These are phyloP conservation scores for Loripinus fragilis DNA, from an alignment of 2,888 invertebrate genomes.

Conservation along the genomic window DNA sequence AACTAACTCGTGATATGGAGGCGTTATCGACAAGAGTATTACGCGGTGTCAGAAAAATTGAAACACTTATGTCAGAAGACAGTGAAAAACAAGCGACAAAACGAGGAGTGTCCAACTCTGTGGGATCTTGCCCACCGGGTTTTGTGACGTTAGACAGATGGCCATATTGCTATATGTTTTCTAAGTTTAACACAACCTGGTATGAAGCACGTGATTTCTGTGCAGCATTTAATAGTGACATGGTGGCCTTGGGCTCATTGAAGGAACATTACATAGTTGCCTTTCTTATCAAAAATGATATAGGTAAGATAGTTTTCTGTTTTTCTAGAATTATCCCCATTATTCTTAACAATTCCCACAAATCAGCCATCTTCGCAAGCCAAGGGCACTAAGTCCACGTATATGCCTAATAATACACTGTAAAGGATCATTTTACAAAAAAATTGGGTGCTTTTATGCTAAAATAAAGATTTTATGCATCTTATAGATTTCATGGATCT, in stretches of 20 bases:
- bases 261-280: conserved; percentile 76
- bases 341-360: too few species aligned
- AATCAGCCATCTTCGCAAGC: too few species aligned
- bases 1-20: conserved; percentile 61
- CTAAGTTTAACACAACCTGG: conserved; percentile 77
- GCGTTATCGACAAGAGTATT: conserved; percentile 62
- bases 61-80: conserved; percentile 49
- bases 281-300: conserved; percentile 74
- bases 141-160: conserved; percentile 72
- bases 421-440: too few species aligned
- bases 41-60: conserved; percentile 71
- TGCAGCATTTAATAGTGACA: conserved; percentile 73
- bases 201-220: conserved; percentile 78
- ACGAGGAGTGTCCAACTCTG: background rate
- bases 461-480: too few species aligned
- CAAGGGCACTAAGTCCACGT: too few species aligned
- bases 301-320: conserved; percentile 64
- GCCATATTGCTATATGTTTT: conserved; percentile 75
- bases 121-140: conserved; percentile 69
- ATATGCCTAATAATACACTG: too few species aligned
- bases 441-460: too few species aligned
- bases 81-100: conserved; percentile 20
- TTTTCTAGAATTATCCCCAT: too few species aligned
- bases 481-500: too few species aligned
- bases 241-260: conserved; percentile 71